These are phyloP conservation scores for Tarsius wallacei DNA, from an alignment of 2,797 vertebrate genomes.

Conservation along the genomic window DNA sequence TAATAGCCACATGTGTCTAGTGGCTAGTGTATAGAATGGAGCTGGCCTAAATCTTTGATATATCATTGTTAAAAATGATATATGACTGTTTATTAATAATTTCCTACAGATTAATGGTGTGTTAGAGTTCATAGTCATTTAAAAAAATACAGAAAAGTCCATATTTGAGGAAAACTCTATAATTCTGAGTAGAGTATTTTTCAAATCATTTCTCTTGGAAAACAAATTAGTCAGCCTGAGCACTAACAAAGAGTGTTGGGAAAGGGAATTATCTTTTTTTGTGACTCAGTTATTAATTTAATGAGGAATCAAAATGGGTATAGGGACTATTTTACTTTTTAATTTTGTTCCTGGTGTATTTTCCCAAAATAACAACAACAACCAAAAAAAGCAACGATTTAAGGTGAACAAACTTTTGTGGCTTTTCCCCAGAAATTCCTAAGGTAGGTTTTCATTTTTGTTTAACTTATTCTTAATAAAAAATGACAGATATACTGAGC, in stretches of 20 bases:
- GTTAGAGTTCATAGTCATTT: background rate
- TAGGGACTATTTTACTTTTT: constrained; percentile 24
- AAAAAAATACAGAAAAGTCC: background rate
- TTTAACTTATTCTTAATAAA: constrained; percentile 21
- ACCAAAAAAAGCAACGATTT: background rate
- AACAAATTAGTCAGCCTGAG: background rate
- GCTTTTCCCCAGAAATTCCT: background rate
- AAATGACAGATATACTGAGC: constrained; percentile 13
- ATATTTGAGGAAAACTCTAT: background rate
- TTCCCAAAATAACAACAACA: constrained; percentile 5
- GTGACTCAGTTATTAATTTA: constrained; percentile 51
- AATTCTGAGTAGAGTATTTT: constrained; percentile 38
- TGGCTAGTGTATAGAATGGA: too few relatives aligned
- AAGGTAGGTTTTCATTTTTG: background rate
- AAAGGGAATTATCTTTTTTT: background rate
- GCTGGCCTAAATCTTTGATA: too few relatives aligned
- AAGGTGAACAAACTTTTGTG: background rate
- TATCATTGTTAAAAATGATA: background rate
- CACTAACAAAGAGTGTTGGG: background rate
- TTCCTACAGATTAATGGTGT: constrained; percentile 8
- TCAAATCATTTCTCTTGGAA: constrained; percentile 19
- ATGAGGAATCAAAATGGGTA: background rate
- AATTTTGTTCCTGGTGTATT: constrained; percentile 9
- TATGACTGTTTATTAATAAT: constrained; percentile 18
- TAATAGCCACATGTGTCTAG: too few relatives aligned